Evolutionary conservation across 2,888 invertebrate genomes (phyloP).

Genomic region (Drosophila cognata): DNA sequence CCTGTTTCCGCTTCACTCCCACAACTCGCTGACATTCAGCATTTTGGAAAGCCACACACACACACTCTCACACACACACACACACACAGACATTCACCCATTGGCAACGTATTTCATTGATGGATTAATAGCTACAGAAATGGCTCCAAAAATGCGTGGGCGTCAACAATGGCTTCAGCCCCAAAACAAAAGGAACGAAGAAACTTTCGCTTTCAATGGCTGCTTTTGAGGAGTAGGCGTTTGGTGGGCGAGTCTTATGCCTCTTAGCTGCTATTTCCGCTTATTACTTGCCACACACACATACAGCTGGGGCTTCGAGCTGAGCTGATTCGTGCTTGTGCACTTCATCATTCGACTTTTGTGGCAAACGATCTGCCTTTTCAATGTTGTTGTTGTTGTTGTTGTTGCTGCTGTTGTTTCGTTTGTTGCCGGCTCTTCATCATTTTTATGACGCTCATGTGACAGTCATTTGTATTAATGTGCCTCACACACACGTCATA

Average conservation of each 20-base stretch:
- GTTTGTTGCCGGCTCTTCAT: slow-evolving; percentile 62
- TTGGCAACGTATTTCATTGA: slow-evolving; percentile 21
- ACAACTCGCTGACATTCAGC: slow-evolving; percentile 48
- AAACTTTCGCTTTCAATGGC: slow-evolving; percentile 32
- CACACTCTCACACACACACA: slow-evolving; percentile 21
- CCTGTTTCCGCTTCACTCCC: not conserved
- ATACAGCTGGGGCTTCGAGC: slow-evolving; percentile 6
- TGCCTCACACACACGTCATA: slow-evolving; percentile 49
- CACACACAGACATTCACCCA: slow-evolving; percentile 8
- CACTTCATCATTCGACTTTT: slow-evolving; percentile 57
- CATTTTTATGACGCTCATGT: slow-evolving; percentile 78
- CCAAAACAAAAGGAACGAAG: slow-evolving; percentile 25
- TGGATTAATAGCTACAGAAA: slow-evolving; percentile 28
- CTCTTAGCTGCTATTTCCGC: slow-evolving; percentile 58
- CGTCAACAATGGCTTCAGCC: slow-evolving; percentile 41
- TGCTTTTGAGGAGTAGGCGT: slow-evolving; percentile 3
- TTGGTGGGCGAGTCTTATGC: slow-evolving; percentile 34
- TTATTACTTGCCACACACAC: slow-evolving; percentile 54
- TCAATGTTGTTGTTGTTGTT: slow-evolving; percentile 16
- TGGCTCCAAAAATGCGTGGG: slow-evolving; percentile 54
- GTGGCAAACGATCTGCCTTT: slow-evolving; percentile 59
- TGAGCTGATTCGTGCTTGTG: slow-evolving; percentile 40
- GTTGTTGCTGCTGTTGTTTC: slow-evolving; percentile 26
- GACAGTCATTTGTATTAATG: slow-evolving; percentile 79
- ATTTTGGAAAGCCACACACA: slow-evolving; percentile 39